Evolutionary conservation across 2,888 invertebrate species (phyloP), one percentile per base, ranked within the genome.

Genomic region (Enchytraeus crypticus): DNA sequence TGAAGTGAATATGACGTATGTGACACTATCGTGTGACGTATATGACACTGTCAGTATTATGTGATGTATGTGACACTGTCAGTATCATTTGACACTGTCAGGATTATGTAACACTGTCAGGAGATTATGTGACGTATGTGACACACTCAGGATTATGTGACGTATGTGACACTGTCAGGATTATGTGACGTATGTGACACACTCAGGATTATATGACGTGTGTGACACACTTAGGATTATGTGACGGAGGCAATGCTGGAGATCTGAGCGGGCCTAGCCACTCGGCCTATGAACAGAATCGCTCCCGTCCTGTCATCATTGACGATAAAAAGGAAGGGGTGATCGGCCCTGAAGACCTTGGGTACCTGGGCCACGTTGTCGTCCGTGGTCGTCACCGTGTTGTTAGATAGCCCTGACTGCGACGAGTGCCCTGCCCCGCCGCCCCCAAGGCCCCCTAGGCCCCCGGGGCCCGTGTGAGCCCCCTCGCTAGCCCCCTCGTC

Each of bases 251-350:
- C 61, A 32, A 58, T 55, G 45, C 61, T 57, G 34, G 61, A 64
- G 26, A 59, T 55, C 32, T 55, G 60, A 18, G 51, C 32, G 5
- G 69, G 69, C 43, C 69, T 57, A 53, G 65, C 60, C n/a, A 67
- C 67, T 18, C 69, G 66, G 26, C 69, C 69, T 43, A 66, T 61
- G 33, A 68, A 56, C 27, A 61, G 43, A 30, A 69, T 66, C 30
- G 69, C 66, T 30, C 65, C 67, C 43, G 66, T 68, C 47, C 69
- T 57, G n/a, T 68, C 69, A 43, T 69, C 69, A 26, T 59, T 60
- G 38, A 69, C 59, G 53, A 69, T 51, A 57, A 66, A 69, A 43
- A 69, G 34, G 57, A 69, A 69, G 2, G 69, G 69, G 32, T 68
- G 67, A 38, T 69, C 69, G 47, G 65, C 65, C 29, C 64, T 55